phyloP scores from a whole-genome alignment of 1,140 invertebrate genomes.

The Eulimnadia texana region DNA sequence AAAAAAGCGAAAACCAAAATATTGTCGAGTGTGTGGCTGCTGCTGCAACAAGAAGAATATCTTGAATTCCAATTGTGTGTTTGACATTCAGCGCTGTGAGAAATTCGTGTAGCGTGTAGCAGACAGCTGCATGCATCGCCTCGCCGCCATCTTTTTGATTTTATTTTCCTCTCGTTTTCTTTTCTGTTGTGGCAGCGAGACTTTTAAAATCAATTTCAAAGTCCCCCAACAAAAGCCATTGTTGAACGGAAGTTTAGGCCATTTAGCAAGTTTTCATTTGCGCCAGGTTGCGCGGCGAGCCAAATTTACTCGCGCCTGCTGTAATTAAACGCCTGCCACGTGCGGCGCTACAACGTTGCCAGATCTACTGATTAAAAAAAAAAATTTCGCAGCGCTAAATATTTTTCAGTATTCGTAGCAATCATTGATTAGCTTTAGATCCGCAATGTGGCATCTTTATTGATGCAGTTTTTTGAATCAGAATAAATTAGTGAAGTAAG shows the following conservation, averaged over 20 bases:
- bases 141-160: not conserved
- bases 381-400: too few relatives aligned
- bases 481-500: too few relatives aligned
- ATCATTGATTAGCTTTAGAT: too few relatives aligned
- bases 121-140: not conserved
- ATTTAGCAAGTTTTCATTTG: not conserved
- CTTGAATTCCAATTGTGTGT: not conserved
- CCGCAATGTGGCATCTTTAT: too few relatives aligned
- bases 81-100: not conserved
- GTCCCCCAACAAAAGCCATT: too few relatives aligned
- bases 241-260: not conserved
- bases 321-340: not conserved
- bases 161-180: not conserved
- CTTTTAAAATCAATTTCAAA: too few relatives aligned
- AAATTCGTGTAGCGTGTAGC: not conserved
- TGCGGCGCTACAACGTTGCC: not conserved
- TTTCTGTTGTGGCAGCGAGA: too few relatives aligned
- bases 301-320: not conserved
- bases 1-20: not conserved
- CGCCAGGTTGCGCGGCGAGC: not conserved
- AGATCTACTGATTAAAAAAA: too few relatives aligned
- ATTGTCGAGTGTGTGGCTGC: not conserved
- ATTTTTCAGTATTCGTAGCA: too few relatives aligned
- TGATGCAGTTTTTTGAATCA: too few relatives aligned
- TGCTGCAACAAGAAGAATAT: not conserved